Conservation (phyloP, 2,113 vertebrate species). For the Uria aalge region DNA sequence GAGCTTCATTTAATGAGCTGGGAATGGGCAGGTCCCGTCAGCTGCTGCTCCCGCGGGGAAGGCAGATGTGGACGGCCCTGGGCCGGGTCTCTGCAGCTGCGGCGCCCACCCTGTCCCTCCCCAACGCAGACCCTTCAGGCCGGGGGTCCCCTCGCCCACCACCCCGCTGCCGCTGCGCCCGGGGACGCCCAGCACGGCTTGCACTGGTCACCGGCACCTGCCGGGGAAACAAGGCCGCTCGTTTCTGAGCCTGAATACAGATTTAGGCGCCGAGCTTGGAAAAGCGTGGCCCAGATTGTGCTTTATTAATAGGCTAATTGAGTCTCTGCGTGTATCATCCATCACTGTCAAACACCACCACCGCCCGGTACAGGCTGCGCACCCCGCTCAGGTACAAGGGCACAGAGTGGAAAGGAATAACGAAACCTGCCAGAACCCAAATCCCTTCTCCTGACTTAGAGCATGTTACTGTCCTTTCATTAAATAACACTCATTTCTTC, state of each 20-base stretch:
- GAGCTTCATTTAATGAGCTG: too few species aligned
- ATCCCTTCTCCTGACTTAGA: neutral
- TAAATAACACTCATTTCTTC: neutral
- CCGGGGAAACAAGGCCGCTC: neutral
- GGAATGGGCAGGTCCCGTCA: neutral
- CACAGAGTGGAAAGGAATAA: rapidly evolving
- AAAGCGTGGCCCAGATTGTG: neutral
- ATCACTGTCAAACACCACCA: neutral
- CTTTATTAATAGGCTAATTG: neutral
- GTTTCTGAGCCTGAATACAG: neutral
- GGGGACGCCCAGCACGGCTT: rapidly evolving
- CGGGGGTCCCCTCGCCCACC: neutral
- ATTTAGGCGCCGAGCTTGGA: neutral
- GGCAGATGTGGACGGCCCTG: neutral
- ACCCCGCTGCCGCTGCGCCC: neutral
- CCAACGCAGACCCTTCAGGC: too few species aligned
- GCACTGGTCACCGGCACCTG: neutral
- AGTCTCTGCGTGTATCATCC: neutral
- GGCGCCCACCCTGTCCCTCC: neutral
- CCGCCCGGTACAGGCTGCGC: neutral
- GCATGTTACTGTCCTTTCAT: neutral
- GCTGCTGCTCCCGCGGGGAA: neutral
- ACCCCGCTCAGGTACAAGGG: neutral
- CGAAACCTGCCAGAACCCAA: neutral
- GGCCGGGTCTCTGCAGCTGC: neutral